These are phyloP conservation scores for Chironomus tepperi DNA, from an alignment of 1,140 invertebrate species.

Conservation along the genomic window DNA sequence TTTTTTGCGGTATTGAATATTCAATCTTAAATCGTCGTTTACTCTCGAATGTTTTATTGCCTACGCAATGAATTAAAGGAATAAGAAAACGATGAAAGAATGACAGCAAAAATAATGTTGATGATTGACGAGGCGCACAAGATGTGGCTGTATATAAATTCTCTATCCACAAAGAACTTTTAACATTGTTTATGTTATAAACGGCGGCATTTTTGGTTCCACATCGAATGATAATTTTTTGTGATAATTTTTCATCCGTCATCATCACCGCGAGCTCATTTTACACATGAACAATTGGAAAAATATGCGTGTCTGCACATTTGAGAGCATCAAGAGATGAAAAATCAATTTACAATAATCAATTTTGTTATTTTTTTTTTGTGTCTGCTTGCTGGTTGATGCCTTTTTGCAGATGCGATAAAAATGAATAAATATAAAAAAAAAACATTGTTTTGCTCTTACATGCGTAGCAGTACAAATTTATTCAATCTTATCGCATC, in stretches of 20 bases:
- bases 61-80: neutral
- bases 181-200: neutral
- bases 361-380: too few relatives aligned
- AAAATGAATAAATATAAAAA: too few relatives aligned
- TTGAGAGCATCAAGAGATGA: too few relatives aligned
- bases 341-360: too few relatives aligned
- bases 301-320: too few relatives aligned
- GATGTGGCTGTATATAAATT: neutral
- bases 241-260: slow-evolving; percentile 12
- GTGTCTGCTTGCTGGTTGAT: too few relatives aligned
- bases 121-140: slow-evolving; percentile 11
- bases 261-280: neutral
- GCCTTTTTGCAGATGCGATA: too few relatives aligned
- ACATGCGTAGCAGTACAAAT: neutral
- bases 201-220: neutral
- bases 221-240: neutral
- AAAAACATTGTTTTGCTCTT: too few relatives aligned
- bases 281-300: too few relatives aligned
- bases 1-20: slow-evolving; percentile 13
- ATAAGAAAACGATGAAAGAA: neutral
- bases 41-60: neutral
- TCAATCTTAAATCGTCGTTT: slow-evolving; percentile 14
- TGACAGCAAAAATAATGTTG: neutral
- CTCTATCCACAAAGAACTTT: neutral
- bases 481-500: slow-evolving; percentile 1